These are phyloP conservation scores for Chromis chromis DNA, from an alignment of 2,797 vertebrate genomes.

Conservation along the genomic window DNA sequence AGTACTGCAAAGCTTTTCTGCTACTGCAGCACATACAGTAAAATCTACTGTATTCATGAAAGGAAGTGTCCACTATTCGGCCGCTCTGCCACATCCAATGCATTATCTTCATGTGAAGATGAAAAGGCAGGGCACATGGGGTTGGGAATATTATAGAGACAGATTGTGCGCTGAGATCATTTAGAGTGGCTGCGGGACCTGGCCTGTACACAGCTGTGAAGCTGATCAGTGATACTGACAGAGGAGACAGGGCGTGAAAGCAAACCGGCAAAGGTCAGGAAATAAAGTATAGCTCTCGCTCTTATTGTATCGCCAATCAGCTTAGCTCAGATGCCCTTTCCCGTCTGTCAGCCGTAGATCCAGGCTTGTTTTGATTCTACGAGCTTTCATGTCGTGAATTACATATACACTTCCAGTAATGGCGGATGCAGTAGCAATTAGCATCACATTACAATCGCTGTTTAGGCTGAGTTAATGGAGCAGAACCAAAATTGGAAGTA, in stretches of 20 bases:
- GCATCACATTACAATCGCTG: constrained; percentile 47
- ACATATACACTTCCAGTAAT: constrained; percentile 43
- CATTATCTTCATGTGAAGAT: constrained; percentile 73
- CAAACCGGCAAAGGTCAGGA: constrained; percentile 82
- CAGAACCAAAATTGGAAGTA: constrained; percentile 47
- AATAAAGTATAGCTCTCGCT: constrained; percentile 82
- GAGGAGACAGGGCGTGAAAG: constrained; percentile 64
- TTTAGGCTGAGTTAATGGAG: constrained; percentile 62
- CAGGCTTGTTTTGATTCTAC: constrained; percentile 68
- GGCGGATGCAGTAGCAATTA: constrained; percentile 57
- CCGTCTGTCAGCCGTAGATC: constrained; percentile 70
- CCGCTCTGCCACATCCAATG: constrained; percentile 70
- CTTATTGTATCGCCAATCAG: constrained; percentile 82
- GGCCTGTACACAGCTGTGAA: constrained; percentile 70
- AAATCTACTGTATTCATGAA: constrained; percentile 65
- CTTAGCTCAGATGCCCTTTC: constrained; percentile 82
- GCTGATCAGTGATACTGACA: constrained; percentile 82
- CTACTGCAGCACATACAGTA: constrained; percentile 43
- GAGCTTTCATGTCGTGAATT: constrained; percentile 63
- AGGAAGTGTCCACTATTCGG: constrained; percentile 64
- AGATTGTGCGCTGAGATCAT: constrained; percentile 76
- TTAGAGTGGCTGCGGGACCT: constrained; percentile 65
- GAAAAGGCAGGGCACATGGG: constrained; percentile 66
- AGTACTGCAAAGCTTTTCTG: constrained; percentile 34
- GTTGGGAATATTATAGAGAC: constrained; percentile 76